phyloP scores from a whole-genome alignment of 2,888 invertebrate genomes.

The Pyrrhosoma nymphula region DNA sequence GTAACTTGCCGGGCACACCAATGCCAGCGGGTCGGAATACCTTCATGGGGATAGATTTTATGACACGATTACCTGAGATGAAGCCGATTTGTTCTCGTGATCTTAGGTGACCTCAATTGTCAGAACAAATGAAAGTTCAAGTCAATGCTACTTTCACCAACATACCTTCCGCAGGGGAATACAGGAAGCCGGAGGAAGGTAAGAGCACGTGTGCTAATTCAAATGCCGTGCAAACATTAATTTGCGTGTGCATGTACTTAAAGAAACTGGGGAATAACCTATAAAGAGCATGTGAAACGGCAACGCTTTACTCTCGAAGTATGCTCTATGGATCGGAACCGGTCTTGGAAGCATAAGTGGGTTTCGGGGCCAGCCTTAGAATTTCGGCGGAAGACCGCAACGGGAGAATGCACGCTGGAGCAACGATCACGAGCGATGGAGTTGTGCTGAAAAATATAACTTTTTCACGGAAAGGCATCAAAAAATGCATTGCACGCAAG shows the following conservation, averaged over 20 bases:
- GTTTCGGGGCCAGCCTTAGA: neutral
- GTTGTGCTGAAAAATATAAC: no score
- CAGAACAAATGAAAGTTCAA: neutral
- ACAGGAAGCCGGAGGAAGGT: neutral
- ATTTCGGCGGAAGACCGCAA: neutral
- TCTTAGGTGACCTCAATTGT: neutral
- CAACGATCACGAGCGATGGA: no score
- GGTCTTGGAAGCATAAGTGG: neutral
- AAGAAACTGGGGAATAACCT: neutral
- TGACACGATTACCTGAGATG: neutral
- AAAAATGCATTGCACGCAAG: no score
- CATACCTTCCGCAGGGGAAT: no score
- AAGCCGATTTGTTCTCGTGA: neutral
- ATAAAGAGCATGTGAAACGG: neutral
- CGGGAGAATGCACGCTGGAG: no score
- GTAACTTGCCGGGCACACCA: no score
- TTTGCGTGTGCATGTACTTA: neutral
- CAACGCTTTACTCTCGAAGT: neutral
- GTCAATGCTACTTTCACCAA: no score
- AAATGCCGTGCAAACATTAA: neutral
- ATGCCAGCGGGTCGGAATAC: no score
- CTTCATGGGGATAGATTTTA: neutral
- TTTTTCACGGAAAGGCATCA: no score
- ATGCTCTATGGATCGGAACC: neutral
- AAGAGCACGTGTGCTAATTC: neutral